Conservation (phyloP, 2,113 vertebrate genomes). For the Chinchilla lanigera region DNA sequence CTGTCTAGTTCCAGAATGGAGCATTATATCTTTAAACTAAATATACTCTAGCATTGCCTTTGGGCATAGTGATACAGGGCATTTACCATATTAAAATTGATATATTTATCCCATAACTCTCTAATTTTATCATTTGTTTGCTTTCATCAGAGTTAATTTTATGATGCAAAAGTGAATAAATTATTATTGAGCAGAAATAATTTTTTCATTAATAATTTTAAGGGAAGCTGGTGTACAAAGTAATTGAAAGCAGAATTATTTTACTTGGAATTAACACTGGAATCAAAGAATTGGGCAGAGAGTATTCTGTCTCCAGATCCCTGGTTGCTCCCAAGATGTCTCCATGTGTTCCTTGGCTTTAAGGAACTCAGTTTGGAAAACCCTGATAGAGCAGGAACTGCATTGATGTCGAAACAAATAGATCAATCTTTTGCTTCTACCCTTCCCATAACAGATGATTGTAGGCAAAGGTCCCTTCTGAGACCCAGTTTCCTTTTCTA, state of each 20-base stretch:
- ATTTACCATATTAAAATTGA: not conserved
- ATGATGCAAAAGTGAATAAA: not conserved
- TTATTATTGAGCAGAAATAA: not conserved
- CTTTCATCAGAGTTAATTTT: not conserved
- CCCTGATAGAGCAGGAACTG: not conserved
- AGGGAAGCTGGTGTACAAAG: not conserved
- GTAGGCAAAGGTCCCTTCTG: not conserved
- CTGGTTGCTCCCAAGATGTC: no score
- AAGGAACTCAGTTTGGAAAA: not conserved
- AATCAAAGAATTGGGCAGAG: not conserved
- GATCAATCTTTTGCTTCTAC: not conserved
- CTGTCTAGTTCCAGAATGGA: not conserved
- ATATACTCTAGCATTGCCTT: not conserved
- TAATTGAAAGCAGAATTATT: not conserved
- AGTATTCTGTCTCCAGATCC: not conserved
- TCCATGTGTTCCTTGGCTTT: not conserved
- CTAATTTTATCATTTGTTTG: not conserved
- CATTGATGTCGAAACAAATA: not conserved
- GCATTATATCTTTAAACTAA: not conserved
- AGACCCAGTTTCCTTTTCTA: not conserved
- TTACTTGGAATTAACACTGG: not conserved
- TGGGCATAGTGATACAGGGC: not conserved
- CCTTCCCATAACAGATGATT: not conserved
- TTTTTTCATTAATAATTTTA: not conserved
- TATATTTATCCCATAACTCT: not conserved